A percentile compares a stretch with the other conserved stretches of the same genome.
These are phyloP conservation scores for Diacarnus erythraeanus DNA, from an alignment of 37 sponge, comb jelly and placozoan species.

Conservation along the genomic window DNA sequence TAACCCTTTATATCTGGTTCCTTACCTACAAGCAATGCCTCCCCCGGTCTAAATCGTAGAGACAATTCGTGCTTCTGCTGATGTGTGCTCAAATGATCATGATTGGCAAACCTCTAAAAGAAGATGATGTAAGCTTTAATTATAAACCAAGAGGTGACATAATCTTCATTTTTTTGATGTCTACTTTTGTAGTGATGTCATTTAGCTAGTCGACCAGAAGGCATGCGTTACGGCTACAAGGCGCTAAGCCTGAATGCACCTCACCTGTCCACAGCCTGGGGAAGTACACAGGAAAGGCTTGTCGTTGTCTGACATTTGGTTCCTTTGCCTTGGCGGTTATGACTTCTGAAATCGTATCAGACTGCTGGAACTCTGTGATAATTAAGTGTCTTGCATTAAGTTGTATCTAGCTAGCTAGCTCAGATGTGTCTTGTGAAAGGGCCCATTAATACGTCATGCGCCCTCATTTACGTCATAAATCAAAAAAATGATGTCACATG, in stretches of 20 bases:
- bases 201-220: no score
- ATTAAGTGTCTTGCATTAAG: no score
- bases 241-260: background rate
- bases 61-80: conserved; percentile 76
- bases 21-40: conserved; percentile 47
- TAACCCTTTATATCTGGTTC: background rate
- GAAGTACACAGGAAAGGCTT: conserved; percentile 77
- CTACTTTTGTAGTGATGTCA: background rate
- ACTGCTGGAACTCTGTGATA: no score
- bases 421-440: no score
- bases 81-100: conserved; percentile 73
- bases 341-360: background rate
- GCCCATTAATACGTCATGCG: background rate
- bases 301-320: conserved; percentile 49
- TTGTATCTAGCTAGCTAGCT: no score
- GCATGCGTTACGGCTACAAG: no score
- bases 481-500: conserved; percentile 2
- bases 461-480: conserved; percentile 9
- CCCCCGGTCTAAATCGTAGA: conserved; percentile 53
- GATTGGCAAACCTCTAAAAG: conserved; percentile 76
- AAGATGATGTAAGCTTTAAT: conserved; percentile 42
- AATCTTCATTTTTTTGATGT: background rate
- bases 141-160: conserved; percentile 8
- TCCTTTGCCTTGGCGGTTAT: no score
- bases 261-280: conserved; percentile 82